Evolutionary conservation across 2,113 vertebrate species (phyloP), one percentile per base, ranked within the genome.

Genomic region (Melanotaenia duboulayi): DNA sequence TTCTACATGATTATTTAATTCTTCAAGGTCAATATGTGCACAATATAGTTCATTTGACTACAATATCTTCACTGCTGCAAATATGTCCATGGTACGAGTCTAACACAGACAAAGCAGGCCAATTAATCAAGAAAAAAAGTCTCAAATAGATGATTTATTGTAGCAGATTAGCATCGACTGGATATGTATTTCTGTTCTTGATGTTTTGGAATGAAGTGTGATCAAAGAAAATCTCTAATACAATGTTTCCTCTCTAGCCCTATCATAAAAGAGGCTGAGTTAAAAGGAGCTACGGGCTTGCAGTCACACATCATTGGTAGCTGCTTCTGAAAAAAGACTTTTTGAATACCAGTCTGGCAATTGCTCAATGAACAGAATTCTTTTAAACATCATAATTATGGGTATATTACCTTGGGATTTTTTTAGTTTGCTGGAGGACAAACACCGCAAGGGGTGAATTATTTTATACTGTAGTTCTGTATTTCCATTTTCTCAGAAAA

Each of bases 381-480:
- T 81, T 66, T 85, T 89, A 81, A 81, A 87, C 67, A 88, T 82
- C 51, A 67, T 80, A 85, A 90, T 91, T 83, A 88, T 67, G 39
- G 63, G 9, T 22, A 56, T 22, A 23, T 11, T 89, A 83, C 78
- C 74, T 81, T 65, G 62, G 60, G 80, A 81, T 82, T 6, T 23
- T 75, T 82, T 67, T 72, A 65, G 81, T 76, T 67, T 85, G 64
- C 54, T 51, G 22, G 23, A 74, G 60, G 32, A 71, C 16, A 24
- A 76, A 74, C 32, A 54, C 54, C 1, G 24, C 16, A 32, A 73
- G 23, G 60, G 25, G 0, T 66, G 46, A 50, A 60, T 75, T 74
- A 57, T 73, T 49, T 10, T 72, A 70, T 44, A 7, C 71, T 72
- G 51, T 28, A 65, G 22, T 57, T 49, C 37, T 61, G 37, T n/a